phyloP scores from a whole-genome alignment of 2,113 vertebrate genomes.

The Cranoglanis bouderius region DNA sequence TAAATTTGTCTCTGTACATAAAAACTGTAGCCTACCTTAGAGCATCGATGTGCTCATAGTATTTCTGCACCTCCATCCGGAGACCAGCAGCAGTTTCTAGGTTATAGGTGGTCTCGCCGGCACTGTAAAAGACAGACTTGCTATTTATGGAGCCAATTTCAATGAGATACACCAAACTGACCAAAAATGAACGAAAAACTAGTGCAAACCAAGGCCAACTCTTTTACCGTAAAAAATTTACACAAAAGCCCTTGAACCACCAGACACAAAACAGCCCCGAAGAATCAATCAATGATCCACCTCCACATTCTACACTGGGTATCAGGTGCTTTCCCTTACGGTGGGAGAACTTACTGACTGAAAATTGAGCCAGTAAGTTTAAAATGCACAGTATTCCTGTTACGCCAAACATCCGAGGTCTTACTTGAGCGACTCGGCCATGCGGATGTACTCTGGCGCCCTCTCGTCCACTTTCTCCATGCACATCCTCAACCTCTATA shows the following conservation, averaged over 20 bases:
- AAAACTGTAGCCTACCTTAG: constrained; percentile 79
- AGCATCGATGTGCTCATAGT: constrained; percentile 92
- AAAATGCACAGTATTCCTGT: background rate
- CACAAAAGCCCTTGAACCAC: background rate
- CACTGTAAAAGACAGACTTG: constrained; percentile 68
- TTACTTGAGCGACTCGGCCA: constrained; percentile 96
- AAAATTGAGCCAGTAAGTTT: background rate
- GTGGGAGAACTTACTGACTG: background rate
- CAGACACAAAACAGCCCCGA: background rate
- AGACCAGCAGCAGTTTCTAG: constrained; percentile 85
- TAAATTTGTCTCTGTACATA: background rate
- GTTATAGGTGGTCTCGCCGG: constrained; percentile 89
- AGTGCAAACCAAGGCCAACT: background rate
- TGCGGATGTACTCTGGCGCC: constrained; percentile 90
- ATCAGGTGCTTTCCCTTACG: background rate
- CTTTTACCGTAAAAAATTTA: background rate
- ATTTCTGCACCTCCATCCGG: constrained; percentile 91
- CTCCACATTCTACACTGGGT: background rate
- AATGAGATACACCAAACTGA: background rate
- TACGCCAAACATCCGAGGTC: constrained; percentile 38
- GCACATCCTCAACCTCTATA: constrained; percentile 88
- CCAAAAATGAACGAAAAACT: background rate
- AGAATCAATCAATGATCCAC: background rate
- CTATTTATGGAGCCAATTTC: background rate
- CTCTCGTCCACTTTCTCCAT: constrained; percentile 94